Base-by-base conservation (phyloP, 2,797 vertebrate genomes). In the Lithobates pipiens region DNA sequence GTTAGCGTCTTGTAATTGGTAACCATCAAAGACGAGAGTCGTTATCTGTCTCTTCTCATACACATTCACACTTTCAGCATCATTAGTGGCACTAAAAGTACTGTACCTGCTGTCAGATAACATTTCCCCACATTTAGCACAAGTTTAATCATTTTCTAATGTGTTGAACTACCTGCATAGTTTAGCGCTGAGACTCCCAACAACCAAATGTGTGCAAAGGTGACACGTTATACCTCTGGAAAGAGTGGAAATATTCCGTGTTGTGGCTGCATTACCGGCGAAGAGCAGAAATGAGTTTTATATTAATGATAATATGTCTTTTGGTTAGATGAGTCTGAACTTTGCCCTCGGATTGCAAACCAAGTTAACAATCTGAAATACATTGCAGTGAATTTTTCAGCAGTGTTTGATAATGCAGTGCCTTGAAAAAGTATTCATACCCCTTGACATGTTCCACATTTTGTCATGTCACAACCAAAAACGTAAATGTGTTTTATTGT, bases 131-230 rank as follows among this genome's bases (percentile, higher is more conserved):
- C 44, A 44, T 27, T 73, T 50, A 54, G 32, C 63, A 83, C 54
- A 42, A 63, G 54, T 82, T 75, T 50, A 83, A 76, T 69, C 21
- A 76, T 68, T 54, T 29, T 27, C 42, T 83, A 83, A 83, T 83
- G 81, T 83, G 57, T 50, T 36, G 61, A 54, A 54, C 46, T 16
- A 39, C 42, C 50, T 83, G 3, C 6, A 7, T 5, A 67, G 71
- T 42, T 25, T 18, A 73, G 29, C 25, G 63, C 29, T 42, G 50
- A 5, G 11, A 50, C 65, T 11, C 42, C 42, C 3, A 46, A 11
- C 27, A 29, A 16, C 27, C 39, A 78, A 78, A 67, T 18, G 76
- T 67, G 61, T 77, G 23, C 7, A 63, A 3, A 8, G n/a, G 76
- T 65, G 76, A 44, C 32, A 29, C 29, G 25, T 78, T 39, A 27